Evolutionary conservation across 2,113 vertebrate species (phyloP), one percentile per base, ranked within the genome.

Genomic region (Rhynchomys soricoides): DNA sequence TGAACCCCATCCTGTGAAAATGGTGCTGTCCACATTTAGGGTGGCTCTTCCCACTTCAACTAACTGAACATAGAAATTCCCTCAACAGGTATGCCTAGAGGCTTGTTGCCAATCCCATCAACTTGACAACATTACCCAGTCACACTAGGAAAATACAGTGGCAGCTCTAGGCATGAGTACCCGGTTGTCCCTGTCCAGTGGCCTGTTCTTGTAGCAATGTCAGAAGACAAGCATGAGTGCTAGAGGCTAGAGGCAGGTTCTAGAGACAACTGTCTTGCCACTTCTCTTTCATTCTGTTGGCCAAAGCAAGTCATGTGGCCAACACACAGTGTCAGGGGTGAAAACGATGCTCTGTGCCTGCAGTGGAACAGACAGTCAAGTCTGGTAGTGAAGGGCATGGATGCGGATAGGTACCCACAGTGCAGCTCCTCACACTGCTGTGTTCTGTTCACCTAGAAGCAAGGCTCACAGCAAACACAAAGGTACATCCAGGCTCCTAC

Each of bases 271-370:
- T 48, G 29, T 73, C 92, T 22, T 95, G 2, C 75, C 40, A 10
- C 55, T 94, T 91, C n/a, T 74, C n/a, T 50, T 66, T 93, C 22
- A 26, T 93, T 86, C 79, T 93, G 5, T 92, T 77, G 48, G 40
- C 78, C 68, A n/a, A 45, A 64, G n/a, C 83, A 78, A 77, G 50
- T 71, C 74, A 50, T n/a, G 19, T 86, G 83, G 29, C 71, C 22
- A 5, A 85, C 73, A 66, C 31, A 48, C 10, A 66, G 75, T 71
- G 64, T 73, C 34, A 86, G 34, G 52, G 22, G 31, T 62, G n/a
- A 91, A 59, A 95, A 94, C 37, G 71, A 64, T 3, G 59, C 31
- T 64, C 12, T 55, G 19, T 90, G 24, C 64, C 57, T 87, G 73
- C 77, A 45, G 55, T 89, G 66, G 82, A 22, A 93, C 43, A 66